Evolutionary conservation across 92 coral and sea anemone species (phyloP), one percentile per base, ranked within the genome.

Genomic region (Zoanthus sansibaricus): DNA sequence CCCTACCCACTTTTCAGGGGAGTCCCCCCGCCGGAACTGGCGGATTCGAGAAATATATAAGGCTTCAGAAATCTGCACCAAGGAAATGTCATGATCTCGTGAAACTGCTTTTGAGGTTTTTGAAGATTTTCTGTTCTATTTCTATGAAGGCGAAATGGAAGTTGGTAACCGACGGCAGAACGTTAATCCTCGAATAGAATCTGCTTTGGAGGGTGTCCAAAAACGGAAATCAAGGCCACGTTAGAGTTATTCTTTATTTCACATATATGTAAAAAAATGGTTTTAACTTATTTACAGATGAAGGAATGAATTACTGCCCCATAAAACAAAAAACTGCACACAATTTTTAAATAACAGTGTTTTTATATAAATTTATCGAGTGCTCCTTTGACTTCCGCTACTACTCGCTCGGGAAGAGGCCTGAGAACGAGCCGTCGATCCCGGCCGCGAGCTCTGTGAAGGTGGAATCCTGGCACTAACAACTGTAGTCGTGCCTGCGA

Each of bases 361-460:
- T 8, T 52, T 2, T 32, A 25, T 21, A 17, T 4, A 17, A 55
- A 16, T 6, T 32, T 77, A 77, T 56, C 71, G 82, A 33, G 68
- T 67, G 48, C 92, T 91, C 56, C 94, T 91, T 17, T 94, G 96
- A 82, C 98, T 94, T 46, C 90, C 91, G 15, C 92, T 86, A 83
- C 98, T 94, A 74, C 98, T 90, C 12, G 94, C 90, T 79, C 95
- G 92, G 52, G 98, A 95, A 17, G 94, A 94, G 78, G 95, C 94
- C 83, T 89, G 92, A 61, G 98, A 94, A n/a, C 91, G 95, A 75
- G 94, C 92, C 33, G 91, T 77, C 20, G 99, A 93, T 13, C 92
- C 95, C 31, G 95, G 93, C 90, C 98, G 89, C 18, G 96, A 94
- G 77, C 95, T 86, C 52, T 90, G 62, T 77, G 87, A 87, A 66